Percentiles rank a stretch among this genome's conserved stretches.
Conservation (phyloP, 2,113 vertebrate genomes). For the Elanoides forficatus region DNA sequence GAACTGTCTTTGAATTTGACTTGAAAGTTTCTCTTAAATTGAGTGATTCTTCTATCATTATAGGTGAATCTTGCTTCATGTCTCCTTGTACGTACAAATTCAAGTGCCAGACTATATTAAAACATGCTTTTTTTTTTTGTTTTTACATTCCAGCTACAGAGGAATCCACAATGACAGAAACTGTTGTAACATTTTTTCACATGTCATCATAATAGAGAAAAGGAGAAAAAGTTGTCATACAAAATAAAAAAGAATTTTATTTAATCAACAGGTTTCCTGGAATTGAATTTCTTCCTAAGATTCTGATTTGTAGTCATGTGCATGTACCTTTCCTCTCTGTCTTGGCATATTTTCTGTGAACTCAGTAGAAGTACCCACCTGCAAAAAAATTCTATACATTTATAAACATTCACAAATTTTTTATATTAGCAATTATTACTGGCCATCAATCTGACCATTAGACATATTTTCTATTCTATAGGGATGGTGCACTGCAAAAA, state of each 20-base stretch:
- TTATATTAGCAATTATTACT: not conserved
- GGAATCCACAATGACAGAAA: not conserved
- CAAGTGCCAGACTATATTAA: not conserved
- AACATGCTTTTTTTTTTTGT: not conserved
- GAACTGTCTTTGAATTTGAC: not conserved
- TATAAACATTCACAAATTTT: not conserved
- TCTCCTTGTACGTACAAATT: not conserved
- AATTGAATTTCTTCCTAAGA: not conserved
- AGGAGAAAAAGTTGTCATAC: not conserved
- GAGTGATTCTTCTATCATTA: not conserved
- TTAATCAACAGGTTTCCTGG: not conserved
- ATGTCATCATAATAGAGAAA: not conserved
- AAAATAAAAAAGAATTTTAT: not conserved
- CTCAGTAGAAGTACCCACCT: not conserved
- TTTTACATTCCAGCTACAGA: not conserved
- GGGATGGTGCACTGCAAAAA: not conserved
- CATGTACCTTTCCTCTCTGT: not conserved
- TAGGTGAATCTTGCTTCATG: not conserved
- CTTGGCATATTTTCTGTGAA: not conserved
- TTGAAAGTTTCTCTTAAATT: not conserved
- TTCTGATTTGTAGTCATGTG: not conserved
- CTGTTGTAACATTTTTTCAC: not conserved
- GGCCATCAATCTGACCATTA: not conserved
- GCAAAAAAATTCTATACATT: not conserved
- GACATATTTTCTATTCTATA: not conserved